These are phyloP conservation scores for Chelon labrosus DNA, from an alignment of 2,797 vertebrate species.

Conservation along the genomic window DNA sequence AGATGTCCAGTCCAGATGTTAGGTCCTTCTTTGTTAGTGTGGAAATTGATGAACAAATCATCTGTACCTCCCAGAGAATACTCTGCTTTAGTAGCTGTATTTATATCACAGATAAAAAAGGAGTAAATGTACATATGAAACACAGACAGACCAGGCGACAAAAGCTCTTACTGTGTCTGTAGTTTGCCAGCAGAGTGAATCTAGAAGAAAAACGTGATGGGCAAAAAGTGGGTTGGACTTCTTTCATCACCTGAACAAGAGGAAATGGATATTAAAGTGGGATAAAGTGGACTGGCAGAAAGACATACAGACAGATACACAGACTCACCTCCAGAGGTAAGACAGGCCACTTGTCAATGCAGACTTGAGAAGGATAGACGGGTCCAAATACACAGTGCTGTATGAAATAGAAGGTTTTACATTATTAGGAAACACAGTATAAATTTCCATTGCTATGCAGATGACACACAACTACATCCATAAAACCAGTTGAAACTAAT, in stretches of 20 bases:
- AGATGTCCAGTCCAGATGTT: too few relatives aligned
- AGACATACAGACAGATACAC: neutral
- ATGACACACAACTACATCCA: too few relatives aligned
- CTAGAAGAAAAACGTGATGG: slow-evolving; percentile 31
- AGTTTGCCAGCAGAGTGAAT: slow-evolving; percentile 44
- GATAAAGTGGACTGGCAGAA: neutral
- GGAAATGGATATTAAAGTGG: neutral
- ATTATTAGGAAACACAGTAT: too few relatives aligned
- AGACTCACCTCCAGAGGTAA: slow-evolving; percentile 40
- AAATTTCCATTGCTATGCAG: too few relatives aligned
- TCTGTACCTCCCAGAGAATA: too few relatives aligned
- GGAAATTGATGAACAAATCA: too few relatives aligned
- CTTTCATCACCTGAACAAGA: slow-evolving; percentile 33
- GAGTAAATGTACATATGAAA: neutral
- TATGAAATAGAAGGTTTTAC: neutral
- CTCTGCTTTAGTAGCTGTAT: too few relatives aligned
- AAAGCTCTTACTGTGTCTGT: slow-evolving; percentile 42
- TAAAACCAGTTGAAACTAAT: too few relatives aligned
- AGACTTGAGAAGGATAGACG: slow-evolving; percentile 11
- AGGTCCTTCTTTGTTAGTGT: too few relatives aligned
- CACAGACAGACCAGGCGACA: neutral
- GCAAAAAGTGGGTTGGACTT: slow-evolving; percentile 27
- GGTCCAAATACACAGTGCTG: slow-evolving; percentile 14
- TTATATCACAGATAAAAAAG: too few relatives aligned
- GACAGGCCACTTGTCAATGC: slow-evolving; percentile 33